Base-by-base conservation (phyloP, 2,797 vertebrate species). In the Harpagifer antarcticus region DNA sequence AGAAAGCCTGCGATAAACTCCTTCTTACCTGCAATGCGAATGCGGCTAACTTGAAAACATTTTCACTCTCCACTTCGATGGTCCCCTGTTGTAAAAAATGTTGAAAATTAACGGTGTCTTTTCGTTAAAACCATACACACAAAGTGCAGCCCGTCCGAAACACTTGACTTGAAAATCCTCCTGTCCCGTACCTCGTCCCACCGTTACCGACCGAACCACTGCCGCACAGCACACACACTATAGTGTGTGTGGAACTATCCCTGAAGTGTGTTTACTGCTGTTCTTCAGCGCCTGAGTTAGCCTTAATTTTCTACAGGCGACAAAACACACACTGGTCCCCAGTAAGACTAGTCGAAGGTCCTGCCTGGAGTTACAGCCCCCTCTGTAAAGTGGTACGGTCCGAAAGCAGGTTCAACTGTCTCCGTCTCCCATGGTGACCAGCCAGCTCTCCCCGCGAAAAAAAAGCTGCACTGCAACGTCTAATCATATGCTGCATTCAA, bases 1-100 rank as follows among this genome's bases (percentile, higher is more conserved):
- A 37, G 52, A 78, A 76, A 76, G 63, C 42, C 55, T 82, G 68
- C 60, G 81, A 77, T 64, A 60, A 85, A 86, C 64, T 62, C 56
- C 33, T 57, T 62, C 97, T 97, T 95, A 99, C 98, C 97, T 99
- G 98, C 83, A 99, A 85, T 77, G 96, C 91, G 83, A 98, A 96
- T 0, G 97, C 97, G 0, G 98, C 97, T 92, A 99, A 94, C 88
- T 95, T 97, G 94, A 99, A 99, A 61, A 97, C 92, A 57, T 96
- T 93, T 81, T 93, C 97, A 19, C 97, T 99, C 85, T 97, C 96
- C 82, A 98, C 95, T 77, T 98, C 97, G 49, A 97, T 96, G 63
- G 92, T 95, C 20, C 97, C 98, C 98, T 99, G 95, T 37, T 16
- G 65, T 74, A 40, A 62, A 87, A 64, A 37, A 40, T 5, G 0